Conservation (phyloP, 1,140 invertebrate genomes). For the Papilio aristodemus region DNA sequence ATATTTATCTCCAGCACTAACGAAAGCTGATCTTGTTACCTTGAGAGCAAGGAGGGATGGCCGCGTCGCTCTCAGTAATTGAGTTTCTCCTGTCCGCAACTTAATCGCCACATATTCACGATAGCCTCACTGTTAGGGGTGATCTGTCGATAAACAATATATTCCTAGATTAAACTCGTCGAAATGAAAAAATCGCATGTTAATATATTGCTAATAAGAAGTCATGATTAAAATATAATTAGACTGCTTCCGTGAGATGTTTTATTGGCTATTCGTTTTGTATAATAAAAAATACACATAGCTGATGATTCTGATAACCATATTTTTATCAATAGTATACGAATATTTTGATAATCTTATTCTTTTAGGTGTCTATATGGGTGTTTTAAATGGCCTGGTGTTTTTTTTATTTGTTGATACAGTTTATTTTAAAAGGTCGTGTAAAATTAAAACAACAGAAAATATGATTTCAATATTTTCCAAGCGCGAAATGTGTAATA, state of each 20-base stretch:
- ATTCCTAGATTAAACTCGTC: not conserved
- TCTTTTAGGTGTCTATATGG: no score
- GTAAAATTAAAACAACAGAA: not conserved
- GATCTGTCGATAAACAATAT: not conserved
- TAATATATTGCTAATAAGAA: not conserved
- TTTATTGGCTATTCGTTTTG: no score
- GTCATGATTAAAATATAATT: no score
- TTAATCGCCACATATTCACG: not conserved
- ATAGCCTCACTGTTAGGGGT: not conserved
- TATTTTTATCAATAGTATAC: no score
- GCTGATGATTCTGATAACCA: no score
- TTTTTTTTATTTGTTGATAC: no score
- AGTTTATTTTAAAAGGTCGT: not conserved
- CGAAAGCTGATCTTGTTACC: not conserved
- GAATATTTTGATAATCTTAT: no score
- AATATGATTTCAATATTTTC: not conserved
- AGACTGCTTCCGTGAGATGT: no score
- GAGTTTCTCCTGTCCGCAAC: not conserved
- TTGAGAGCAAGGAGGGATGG: not conserved
- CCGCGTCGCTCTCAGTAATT: not conserved
- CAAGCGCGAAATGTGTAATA: conserved; percentile 11
- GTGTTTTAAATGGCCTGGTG: no score
- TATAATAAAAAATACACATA: no score
- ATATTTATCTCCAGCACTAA: not conserved
- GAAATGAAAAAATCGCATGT: no score